Evolutionary conservation across 2,113 vertebrate species (phyloP).

Genomic region (Oceanodroma tethys): DNA sequence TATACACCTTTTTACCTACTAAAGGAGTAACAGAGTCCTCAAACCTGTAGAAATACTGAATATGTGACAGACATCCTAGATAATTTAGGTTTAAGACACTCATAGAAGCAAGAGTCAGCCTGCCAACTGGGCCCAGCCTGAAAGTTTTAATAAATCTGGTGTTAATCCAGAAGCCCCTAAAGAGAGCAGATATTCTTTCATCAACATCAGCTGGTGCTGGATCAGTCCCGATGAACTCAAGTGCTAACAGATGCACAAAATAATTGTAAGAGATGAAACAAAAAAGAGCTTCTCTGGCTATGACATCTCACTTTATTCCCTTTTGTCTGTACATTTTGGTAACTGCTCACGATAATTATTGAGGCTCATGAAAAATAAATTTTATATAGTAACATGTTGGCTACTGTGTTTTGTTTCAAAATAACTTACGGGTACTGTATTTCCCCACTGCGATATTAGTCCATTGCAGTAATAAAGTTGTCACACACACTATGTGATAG

Average conservation of each 20-base stretch:
- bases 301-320: background rate
- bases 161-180: background rate
- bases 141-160: background rate
- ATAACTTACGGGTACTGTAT: slow-evolving; percentile 7
- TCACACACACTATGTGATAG: slow-evolving; percentile 21
- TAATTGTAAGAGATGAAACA: background rate
- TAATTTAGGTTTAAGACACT: background rate
- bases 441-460: background rate
- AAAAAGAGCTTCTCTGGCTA: background rate
- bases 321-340: slow-evolving; percentile 7
- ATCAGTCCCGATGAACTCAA: background rate
- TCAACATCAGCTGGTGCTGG: background rate
- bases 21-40: background rate
- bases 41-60: background rate
- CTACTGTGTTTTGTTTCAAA: slow-evolving; percentile 6
- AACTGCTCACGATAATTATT: slow-evolving; percentile 55
- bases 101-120: accelerated
- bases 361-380: slow-evolving; percentile 29
- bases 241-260: background rate
- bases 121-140: background rate
- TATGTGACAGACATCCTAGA: background rate
- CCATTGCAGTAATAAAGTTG: slow-evolving; percentile 49
- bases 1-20: background rate
- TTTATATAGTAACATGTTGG: background rate
- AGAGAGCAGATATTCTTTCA: background rate